Evolutionary conservation across 2,888 invertebrate species (phyloP), one percentile per base, ranked within the genome.

Genomic region (Blomia tropicalis): DNA sequence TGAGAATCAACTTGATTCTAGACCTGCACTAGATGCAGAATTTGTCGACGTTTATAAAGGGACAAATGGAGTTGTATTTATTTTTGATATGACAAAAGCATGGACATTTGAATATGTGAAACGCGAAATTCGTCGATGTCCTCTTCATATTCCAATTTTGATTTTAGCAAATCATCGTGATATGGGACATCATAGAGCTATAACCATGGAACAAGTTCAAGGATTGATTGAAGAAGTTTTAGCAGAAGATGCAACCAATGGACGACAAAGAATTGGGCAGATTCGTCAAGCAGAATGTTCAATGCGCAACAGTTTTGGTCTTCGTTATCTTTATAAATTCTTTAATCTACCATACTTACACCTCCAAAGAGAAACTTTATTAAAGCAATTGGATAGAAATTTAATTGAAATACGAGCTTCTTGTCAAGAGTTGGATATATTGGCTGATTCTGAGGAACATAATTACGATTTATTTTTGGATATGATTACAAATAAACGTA

Each of bases 101-200:
- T 95, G 95, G 91, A 95, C 93, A 19, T 93, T 88, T 78, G 88
- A 90, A 70, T 95, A 95, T 77, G 84, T 93, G 17, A 85, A 89
- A 70, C 79, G 86, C 68, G 93, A 93, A 75, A 74, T 93, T 67
- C 80, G 82, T 1, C 83, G 83, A 73, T 81, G 92, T 60, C 80
- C 80, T 0, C 58, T 66, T 22, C 73, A 77, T 65, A 75, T 79
- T 66, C 89, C 90, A 1, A 82, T 92, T 11, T 81, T 95, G 61
- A 82, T 93, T 36, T 78, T 95, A 56, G 92, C 90, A 1, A 95
- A 95, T 77, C 90, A 91, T 73, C 84, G 90, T 72, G 95, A 95
- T 74, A 91, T 93, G 77, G 83, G 87, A n/a, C 92, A 92, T 75
- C 92, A 95, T 72, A 78, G 92, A 60, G 86, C 86, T 64, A 83